Percentiles rank a stretch among this genome's conserved stretches.
Evolutionary conservation across 2,888 invertebrate species (phyloP).

Genomic region (Abrostola triplasia): DNA sequence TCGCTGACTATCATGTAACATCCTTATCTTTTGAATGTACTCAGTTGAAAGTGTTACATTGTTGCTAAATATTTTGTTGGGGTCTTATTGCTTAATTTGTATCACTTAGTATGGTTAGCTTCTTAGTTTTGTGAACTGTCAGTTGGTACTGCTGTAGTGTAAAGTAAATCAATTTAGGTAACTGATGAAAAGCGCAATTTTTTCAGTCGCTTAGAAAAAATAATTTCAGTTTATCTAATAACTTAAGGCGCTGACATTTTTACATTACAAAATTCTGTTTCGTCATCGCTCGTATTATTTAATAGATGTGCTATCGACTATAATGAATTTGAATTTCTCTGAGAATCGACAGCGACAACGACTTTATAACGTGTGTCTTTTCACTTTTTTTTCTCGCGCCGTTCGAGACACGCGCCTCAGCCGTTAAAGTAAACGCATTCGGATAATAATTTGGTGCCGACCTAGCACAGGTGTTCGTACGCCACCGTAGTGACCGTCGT

Average conservation of each 20-base stretch:
- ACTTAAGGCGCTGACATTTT: conserved; percentile 3
- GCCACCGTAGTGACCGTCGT: conserved; percentile 50
- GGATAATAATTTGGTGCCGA: conserved; percentile 68
- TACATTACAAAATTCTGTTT: conserved; percentile 44
- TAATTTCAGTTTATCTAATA: too few relatives aligned
- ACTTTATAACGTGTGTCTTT: conserved; percentile 73
- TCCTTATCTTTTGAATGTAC: conserved; percentile 65
- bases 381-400: conserved; percentile 86
- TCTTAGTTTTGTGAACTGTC: conserved; percentile 21
- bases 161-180: too few relatives aligned
- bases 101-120: conserved; percentile 40
- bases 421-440: conserved; percentile 65
- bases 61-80: conserved; percentile 68
- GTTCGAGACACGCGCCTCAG: conserved; percentile 78
- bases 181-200: too few relatives aligned
- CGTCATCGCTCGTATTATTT: conserved; percentile 59
- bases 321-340: conserved; percentile 81
- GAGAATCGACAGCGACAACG: conserved; percentile 69
- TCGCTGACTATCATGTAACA: conserved; percentile 77
- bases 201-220: too few relatives aligned
- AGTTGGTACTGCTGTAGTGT: too few relatives aligned
- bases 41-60: conserved; percentile 73
- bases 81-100: conserved; percentile 52
- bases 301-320: conserved; percentile 67
- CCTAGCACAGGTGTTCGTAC: conserved; percentile 60